Percentiles rank a stretch among this genome's conserved stretches.
These are phyloP conservation scores for Hoplodrina ambigua DNA, from an alignment of 2,888 invertebrate species.

Conservation along the genomic window DNA sequence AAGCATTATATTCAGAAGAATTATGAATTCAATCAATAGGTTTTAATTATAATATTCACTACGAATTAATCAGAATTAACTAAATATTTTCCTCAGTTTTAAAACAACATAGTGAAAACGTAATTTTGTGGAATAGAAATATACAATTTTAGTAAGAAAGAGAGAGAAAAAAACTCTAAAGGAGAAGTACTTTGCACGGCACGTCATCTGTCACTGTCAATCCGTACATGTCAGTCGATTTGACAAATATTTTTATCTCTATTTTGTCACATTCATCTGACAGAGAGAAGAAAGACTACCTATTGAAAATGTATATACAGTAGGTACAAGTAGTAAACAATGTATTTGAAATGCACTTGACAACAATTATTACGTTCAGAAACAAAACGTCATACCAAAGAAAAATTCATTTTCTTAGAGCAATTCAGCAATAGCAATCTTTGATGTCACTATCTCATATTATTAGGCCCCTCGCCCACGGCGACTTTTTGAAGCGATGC, in stretches of 20 bases:
- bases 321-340: no score
- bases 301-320: neutral
- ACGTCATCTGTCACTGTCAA: conserved; percentile 47
- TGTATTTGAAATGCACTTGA: no score
- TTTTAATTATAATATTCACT: neutral
- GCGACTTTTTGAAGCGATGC: no score
- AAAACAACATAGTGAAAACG: conserved; percentile 13
- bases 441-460: no score
- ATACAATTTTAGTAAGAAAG: neutral
- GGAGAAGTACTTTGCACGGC: conserved; percentile 12
- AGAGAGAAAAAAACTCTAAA: conserved; percentile 21
- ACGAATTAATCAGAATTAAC: conserved; percentile 10
- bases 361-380: conserved; percentile 5
- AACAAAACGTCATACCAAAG: conserved; percentile 1
- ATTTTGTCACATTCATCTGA: neutral
- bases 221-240: neutral
- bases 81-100: conserved; percentile 33
- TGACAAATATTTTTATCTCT: neutral
- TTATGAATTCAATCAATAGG: neutral
- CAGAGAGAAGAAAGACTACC: neutral
- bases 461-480: no score
- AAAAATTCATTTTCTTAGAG: no score
- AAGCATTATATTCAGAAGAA: conserved; percentile 38
- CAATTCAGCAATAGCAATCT: no score
- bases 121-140: conserved; percentile 24